Evolutionary conservation across 2,113 vertebrate species (phyloP).

Genomic region (Shinisaurus crocodilurus): DNA sequence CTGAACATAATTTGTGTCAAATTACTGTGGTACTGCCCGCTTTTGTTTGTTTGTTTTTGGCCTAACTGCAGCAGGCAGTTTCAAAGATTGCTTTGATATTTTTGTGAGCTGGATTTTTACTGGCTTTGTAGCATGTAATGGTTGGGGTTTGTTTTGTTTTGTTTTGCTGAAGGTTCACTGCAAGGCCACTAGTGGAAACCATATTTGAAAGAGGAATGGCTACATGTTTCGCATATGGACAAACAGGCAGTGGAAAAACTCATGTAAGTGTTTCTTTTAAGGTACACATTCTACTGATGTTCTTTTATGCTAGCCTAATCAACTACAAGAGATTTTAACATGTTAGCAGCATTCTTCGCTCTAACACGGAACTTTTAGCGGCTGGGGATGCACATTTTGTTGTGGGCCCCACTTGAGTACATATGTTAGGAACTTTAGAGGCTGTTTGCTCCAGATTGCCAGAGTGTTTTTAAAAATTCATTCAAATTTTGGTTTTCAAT

Average conservation of each 20-base stretch:
- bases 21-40: neutral
- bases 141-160: neutral
- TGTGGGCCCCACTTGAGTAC: neutral
- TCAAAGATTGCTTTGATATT: neutral
- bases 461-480: neutral
- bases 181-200: slow-evolving; percentile 95
- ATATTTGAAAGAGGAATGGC: slow-evolving; percentile 99
- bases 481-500: neutral
- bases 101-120: neutral
- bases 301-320: neutral
- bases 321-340: neutral
- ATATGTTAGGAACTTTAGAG: neutral
- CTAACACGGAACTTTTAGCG: neutral
- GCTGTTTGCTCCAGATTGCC: neutral
- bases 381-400: neutral
- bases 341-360: neutral
- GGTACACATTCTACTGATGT: neutral
- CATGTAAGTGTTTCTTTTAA: slow-evolving; percentile 84
- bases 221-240: slow-evolving; percentile 97
- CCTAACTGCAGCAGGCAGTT: neutral
- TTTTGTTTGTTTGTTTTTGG: too few relatives aligned
- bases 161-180: slow-evolving; percentile 89
- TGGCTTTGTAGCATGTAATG: neutral
- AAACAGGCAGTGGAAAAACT: slow-evolving; percentile 98
- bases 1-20: neutral